phyloP scores from a whole-genome alignment of 2,797 vertebrate species.

The Typhlichthys eigenmanni region DNA sequence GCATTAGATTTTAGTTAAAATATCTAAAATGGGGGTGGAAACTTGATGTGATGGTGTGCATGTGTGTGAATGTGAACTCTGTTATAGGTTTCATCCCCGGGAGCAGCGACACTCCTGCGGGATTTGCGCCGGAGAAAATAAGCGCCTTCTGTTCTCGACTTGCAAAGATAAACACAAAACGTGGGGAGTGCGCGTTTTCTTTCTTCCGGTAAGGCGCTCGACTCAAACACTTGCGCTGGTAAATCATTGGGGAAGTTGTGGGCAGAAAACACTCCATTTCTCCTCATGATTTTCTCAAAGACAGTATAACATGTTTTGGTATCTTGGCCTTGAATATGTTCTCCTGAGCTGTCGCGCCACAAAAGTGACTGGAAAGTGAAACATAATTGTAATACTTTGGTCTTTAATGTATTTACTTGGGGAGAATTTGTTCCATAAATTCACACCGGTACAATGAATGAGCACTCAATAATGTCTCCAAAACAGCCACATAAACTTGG shows the following conservation, averaged over 20 bases:
- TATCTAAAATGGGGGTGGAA: slow-evolving; percentile 3
- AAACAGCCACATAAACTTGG: background rate
- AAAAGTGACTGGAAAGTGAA: slow-evolving; percentile 15
- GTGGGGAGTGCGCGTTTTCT: slow-evolving; percentile 26
- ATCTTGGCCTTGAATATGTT: slow-evolving; percentile 31
- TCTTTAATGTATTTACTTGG: slow-evolving; percentile 18
- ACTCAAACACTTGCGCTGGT: slow-evolving; percentile 31
- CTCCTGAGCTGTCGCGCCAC: slow-evolving; percentile 32
- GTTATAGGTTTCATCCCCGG: slow-evolving; percentile 32
- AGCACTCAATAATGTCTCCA: background rate
- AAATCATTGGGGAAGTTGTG: slow-evolving; percentile 45
- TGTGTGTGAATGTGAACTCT: slow-evolving; percentile 31
- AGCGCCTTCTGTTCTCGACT: slow-evolving; percentile 47
- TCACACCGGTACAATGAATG: background rate
- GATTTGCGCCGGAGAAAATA: slow-evolving; percentile 35
- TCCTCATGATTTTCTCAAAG: slow-evolving; percentile 34
- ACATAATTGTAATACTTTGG: slow-evolving; percentile 26
- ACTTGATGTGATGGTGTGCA: background rate
- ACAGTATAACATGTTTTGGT: slow-evolving; percentile 30
- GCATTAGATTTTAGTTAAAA: slow-evolving; percentile 1
- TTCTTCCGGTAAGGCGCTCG: slow-evolving; percentile 7
- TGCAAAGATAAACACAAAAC: slow-evolving; percentile 52
- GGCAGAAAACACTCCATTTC: slow-evolving; percentile 26
- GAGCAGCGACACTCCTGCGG: slow-evolving; percentile 32
- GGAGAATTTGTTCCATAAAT: slow-evolving; percentile 7